Percentiles rank a stretch among this genome's conserved stretches.
phyloP scores from a whole-genome alignment of 2,113 vertebrate species.

The Willisornis vidua region DNA sequence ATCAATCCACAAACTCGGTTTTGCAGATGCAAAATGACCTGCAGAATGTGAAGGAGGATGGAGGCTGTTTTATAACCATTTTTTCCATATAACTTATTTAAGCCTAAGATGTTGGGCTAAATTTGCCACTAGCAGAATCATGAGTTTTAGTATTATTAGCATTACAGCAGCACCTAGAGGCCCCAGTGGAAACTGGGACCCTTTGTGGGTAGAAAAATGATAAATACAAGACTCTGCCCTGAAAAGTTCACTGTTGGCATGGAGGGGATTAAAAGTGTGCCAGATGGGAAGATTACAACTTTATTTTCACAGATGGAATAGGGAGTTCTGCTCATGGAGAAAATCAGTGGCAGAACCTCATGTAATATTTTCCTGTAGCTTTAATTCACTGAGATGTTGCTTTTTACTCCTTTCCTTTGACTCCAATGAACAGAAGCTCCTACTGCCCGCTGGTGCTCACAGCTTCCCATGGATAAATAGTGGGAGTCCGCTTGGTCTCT shows the following conservation, averaged over 20 bases:
- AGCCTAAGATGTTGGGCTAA: not conserved
- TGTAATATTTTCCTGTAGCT: conserved; percentile 13
- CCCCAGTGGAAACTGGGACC: not conserved
- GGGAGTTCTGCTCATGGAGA: not conserved
- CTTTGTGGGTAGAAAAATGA: not conserved
- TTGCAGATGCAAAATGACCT: conserved; percentile 43
- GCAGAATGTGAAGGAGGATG: not conserved
- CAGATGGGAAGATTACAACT: not conserved
- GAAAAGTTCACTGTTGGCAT: not conserved
- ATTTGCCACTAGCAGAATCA: conserved; percentile 28
- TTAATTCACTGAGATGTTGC: not conserved
- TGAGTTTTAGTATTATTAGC: not conserved
- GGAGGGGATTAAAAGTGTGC: not conserved
- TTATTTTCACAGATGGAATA: conserved; percentile 26
- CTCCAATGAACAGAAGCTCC: not conserved
- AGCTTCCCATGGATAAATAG: not conserved
- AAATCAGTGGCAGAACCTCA: not conserved
- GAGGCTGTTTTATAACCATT: not conserved
- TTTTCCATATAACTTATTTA: conserved; percentile 36
- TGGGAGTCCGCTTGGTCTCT: not conserved
- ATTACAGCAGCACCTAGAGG: conserved; percentile 32
- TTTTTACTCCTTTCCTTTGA: not conserved
- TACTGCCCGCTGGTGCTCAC: not conserved
- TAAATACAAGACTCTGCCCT: not conserved
- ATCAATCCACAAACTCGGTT: conserved; percentile 22